Evolutionary conservation across 1,140 invertebrate genomes (phyloP), one percentile per base, ranked within the genome.

Genomic region (Andrena cerasifolii): DNA sequence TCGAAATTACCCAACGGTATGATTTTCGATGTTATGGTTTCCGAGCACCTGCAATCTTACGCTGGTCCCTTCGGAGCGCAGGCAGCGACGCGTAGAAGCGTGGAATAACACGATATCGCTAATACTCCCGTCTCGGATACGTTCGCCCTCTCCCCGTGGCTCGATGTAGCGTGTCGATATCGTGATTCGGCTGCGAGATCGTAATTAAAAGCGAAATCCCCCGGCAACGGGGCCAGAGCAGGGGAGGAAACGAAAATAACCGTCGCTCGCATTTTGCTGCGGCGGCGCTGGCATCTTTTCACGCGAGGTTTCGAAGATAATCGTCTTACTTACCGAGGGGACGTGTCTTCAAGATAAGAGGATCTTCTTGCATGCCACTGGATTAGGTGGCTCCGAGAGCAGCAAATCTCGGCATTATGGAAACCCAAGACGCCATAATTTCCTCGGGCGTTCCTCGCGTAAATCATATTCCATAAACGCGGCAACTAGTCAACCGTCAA

Each of bases 361-460:
- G 70, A 84, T 85, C 72, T 65, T 66, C 66, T 65, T 61, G 78
- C 63, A 68, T 71, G 74, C 63, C 58, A 26, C 63, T 80, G 73
- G 73, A 80, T 85, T 74, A 80, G 67, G 67, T 73, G 49, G 72
- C 72, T 67, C 45, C 43, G 47, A 33, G 66, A 84, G 66, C 73
- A 43, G 83, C 83, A 84, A 85, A 85, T 78, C 78, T 77, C 62
- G 51, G 74, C 65, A 85, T 85, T 85, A 70, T 61, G 76, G 65
- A 54, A 75, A 78, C 43, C 54, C 45, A 66, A 85, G 82, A 84
- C 45, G 58, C 79, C 59, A 53, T 74, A 73, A 86, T 82, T 80
- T 77, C 33, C 45, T 66, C n/a, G 43, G 28, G 24, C 72, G 43
- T 70, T 58, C 47, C 53, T 62, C n/a, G 18, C 24, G 31, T 74